phyloP scores from a whole-genome alignment of 2,113 vertebrate species.

The Ardeotis arabs region DNA sequence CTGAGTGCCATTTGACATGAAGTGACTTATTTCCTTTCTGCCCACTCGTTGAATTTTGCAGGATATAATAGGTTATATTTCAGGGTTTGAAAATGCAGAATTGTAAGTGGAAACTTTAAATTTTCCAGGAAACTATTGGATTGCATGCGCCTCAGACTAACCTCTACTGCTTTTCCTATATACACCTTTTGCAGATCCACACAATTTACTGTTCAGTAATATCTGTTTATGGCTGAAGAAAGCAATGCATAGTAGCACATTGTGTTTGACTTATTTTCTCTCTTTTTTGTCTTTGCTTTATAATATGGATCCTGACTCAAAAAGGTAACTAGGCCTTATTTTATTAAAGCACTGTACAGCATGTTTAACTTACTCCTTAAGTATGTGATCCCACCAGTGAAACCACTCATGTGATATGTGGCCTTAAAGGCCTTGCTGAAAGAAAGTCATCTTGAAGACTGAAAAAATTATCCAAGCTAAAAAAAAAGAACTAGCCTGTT shows the following conservation, averaged over 20 bases:
- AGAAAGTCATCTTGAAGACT: neutral
- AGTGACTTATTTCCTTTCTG: neutral
- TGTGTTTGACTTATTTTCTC: neutral
- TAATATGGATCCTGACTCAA: neutral
- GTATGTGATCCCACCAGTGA: neutral
- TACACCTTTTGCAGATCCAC: neutral
- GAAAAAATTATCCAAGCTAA: conserved; percentile 12
- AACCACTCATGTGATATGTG: neutral
- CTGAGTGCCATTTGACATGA: neutral
- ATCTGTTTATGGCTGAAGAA: neutral
- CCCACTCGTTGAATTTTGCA: neutral
- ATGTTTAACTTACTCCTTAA: neutral
- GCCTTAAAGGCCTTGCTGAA: neutral
- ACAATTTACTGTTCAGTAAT: neutral
- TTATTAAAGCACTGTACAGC: neutral
- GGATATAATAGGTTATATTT: neutral
- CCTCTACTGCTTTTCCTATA: neutral
- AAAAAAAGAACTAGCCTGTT: conserved; percentile 47
- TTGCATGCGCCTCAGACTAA: neutral
- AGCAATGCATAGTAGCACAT: neutral
- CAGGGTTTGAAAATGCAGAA: neutral
- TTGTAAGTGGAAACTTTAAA: neutral
- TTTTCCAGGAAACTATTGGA: neutral
- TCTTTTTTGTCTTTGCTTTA: neutral
- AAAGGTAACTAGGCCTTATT: neutral